Percentiles rank a stretch among this genome's conserved stretches.
phyloP scores from a whole-genome alignment of 1,140 invertebrate species.

The Brachionus manjavacas region DNA sequence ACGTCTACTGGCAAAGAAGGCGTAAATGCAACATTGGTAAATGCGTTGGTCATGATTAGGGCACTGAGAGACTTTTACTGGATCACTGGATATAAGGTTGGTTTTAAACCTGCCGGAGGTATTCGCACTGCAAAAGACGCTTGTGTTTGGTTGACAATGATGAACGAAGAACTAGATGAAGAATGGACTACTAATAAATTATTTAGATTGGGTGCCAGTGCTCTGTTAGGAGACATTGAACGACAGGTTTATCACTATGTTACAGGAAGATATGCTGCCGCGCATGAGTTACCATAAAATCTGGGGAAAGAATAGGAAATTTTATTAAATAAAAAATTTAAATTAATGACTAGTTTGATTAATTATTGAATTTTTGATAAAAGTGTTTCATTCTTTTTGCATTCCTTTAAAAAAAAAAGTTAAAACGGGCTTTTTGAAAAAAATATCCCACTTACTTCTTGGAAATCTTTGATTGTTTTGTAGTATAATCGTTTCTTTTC shows the following conservation, averaged over 20 bases:
- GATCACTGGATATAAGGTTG: constrained; percentile 69
- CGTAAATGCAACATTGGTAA: constrained; percentile 84
- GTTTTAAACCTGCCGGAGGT: constrained; percentile 94
- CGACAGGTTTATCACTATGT: constrained; percentile 56
- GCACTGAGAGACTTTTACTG: constrained; percentile 79
- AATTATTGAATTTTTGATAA: constrained; percentile 11
- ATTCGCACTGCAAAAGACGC: constrained; percentile 80
- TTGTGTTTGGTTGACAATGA: constrained; percentile 76
- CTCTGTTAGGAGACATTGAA: constrained; percentile 71
- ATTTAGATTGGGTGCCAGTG: constrained; percentile 91
- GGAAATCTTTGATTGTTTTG: constrained; percentile 74
- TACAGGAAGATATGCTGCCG: constrained; percentile 53
- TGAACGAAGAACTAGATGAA: constrained; percentile 77
- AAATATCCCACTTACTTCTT: constrained; percentile 47
- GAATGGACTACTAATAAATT: constrained; percentile 76
- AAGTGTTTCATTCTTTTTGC: constrained; percentile 43
- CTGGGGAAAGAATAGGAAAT: constrained; percentile 42
- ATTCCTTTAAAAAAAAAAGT: constrained; percentile 42
- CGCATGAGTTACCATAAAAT: constrained; percentile 52
- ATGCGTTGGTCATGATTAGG: constrained; percentile 85
- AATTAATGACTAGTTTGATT: neutral
- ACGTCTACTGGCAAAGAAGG: constrained; percentile 96
- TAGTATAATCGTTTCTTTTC: constrained; percentile 79
- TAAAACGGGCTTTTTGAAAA: neutral
- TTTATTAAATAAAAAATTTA: neutral